Conservation (phyloP, 2,797 vertebrate genomes). For the Fratercula arctica region DNA sequence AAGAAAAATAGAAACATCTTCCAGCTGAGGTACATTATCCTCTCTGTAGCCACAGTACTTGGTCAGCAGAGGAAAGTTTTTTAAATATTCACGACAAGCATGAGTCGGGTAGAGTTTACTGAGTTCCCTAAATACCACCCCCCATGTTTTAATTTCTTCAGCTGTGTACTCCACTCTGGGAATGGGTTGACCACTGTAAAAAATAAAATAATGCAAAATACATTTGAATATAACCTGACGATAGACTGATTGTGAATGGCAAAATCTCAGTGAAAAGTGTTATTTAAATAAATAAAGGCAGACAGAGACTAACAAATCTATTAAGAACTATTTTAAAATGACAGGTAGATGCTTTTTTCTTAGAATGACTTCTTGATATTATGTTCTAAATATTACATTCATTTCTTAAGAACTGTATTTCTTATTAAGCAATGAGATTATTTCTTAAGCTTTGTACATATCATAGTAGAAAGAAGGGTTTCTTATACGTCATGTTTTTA, state of each 20-base stretch:
- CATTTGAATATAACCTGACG: not conserved
- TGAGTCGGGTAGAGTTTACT: slow-evolving; percentile 94
- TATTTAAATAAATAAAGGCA: not conserved
- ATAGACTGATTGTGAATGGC: not conserved
- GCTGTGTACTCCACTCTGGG: slow-evolving; percentile 89
- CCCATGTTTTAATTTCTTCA: slow-evolving; percentile 95
- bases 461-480: not conserved
- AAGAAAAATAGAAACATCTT: slow-evolving; percentile 92
- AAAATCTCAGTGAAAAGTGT: not conserved
- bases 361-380: not conserved
- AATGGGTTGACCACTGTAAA: slow-evolving; percentile 89
- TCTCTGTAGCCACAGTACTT: slow-evolving; percentile 93
- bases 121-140: slow-evolving; percentile 91
- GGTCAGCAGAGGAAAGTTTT: slow-evolving; percentile 92
- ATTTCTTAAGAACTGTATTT: not conserved
- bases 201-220: not conserved
- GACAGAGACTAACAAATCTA: not conserved
- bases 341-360: not conserved
- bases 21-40: slow-evolving; percentile 94
- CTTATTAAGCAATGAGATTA: not conserved
- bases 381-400: not conserved
- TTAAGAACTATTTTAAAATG: not conserved
- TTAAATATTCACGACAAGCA: slow-evolving; percentile 93
- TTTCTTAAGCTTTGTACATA: not conserved
- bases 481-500: not conserved